Evolutionary conservation across 2,888 invertebrate species (phyloP), one percentile per base, ranked within the genome.

Genomic region (Drosophila paracracens): DNA sequence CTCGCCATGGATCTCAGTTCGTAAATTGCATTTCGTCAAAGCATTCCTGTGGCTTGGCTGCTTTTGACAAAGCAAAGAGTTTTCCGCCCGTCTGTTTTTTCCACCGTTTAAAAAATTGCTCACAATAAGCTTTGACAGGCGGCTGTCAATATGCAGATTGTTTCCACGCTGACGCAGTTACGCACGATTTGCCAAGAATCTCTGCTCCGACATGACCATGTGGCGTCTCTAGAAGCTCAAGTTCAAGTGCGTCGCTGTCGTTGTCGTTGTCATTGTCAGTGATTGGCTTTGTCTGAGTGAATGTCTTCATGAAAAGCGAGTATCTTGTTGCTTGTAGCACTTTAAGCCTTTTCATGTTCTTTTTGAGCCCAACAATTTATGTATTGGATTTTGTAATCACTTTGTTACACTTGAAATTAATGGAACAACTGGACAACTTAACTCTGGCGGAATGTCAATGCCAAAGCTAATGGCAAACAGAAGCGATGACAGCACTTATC

Each of bases 21-120:
- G 79, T 64, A 90, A 90, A 87, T 87, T 90, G 87, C 87, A 87
- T 87, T 87, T 90, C 84, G 68, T 90, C 91, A 90, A 87, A 82
- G 80, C 77, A 82, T 83, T 76, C 78, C 63, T 85, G 88, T 78
- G 90, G 83, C 89, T 90, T 78, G 89, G 83, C 89, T 90, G 79
- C 76, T 70, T 79, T 67, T 83, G 83, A 83, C 83, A 80, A 70
- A 80, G 79, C 87, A 81, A 81, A 84, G 81, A 74, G 73, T 61
- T 60, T 60, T 51, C 36, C 46, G 31, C 58, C 11, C 8, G 25
- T 2, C 4, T 25, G 16, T 8, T 46, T 25, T 21, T 46, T 16
- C 8, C 29, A 13, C 51, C 40, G 18, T 52, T 63, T 46, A 66
- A 88, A 78, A 76, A 75, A 82, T 82, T 71, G 82, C 76, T 59